Percentiles rank a stretch among this genome's conserved stretches.
These are phyloP conservation scores for Notiomystis cincta DNA, from an alignment of 2,113 vertebrate species.

Conservation along the genomic window DNA sequence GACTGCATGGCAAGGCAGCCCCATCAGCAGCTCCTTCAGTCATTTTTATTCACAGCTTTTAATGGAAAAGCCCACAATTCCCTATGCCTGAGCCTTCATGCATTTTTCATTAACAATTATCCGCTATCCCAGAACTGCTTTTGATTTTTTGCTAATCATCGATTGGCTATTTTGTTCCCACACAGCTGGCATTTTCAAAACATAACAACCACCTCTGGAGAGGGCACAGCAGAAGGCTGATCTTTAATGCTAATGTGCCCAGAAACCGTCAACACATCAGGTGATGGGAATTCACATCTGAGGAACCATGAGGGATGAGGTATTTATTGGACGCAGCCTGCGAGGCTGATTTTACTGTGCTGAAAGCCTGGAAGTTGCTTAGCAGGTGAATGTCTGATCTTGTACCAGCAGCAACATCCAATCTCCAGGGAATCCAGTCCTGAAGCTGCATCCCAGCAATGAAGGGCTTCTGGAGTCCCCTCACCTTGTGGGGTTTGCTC, in stretches of 20 bases:
- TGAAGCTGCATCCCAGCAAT: neutral
- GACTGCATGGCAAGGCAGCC: neutral
- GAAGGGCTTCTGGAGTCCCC: neutral
- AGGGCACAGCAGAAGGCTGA: conserved; percentile 40
- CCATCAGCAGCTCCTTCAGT: neutral
- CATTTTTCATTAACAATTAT: conserved; percentile 66
- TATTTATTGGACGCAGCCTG: neutral
- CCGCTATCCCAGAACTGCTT: conserved; percentile 18
- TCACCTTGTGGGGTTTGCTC: neutral
- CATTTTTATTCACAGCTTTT: conserved; percentile 54
- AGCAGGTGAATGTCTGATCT: neutral
- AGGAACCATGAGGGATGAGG: neutral
- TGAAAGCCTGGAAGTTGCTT: neutral
- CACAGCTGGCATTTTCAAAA: conserved; percentile 62
- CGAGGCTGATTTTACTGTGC: neutral
- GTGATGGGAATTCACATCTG: neutral
- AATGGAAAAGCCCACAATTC: conserved; percentile 51
- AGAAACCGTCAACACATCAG: conserved; percentile 31
- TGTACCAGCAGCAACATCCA: neutral
- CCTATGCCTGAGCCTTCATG: conserved; percentile 27
- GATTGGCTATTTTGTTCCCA: conserved; percentile 63
- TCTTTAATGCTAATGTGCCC: conserved; percentile 45
- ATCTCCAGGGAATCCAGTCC: neutral
- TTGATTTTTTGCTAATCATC: conserved; percentile 65
- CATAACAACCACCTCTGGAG: conserved; percentile 51